phyloP scores from a whole-genome alignment of 2,888 invertebrate genomes.

The Tryphoninae sp. region DNA sequence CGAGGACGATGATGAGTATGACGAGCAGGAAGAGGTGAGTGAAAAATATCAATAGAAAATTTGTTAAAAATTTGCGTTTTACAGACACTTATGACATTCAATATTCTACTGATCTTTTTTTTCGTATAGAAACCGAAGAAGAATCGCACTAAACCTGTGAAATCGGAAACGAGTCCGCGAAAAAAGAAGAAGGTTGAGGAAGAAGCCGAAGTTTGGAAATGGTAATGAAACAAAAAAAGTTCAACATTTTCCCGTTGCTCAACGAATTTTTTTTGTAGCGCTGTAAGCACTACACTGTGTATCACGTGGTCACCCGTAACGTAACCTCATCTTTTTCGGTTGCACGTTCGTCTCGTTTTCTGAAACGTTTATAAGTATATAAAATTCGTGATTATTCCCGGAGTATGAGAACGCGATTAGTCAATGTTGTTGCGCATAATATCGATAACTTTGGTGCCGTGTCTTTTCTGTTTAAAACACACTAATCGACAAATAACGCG shows the following conservation, averaged over 20 bases:
- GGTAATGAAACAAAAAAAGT: constrained; percentile 84
- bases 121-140: constrained; percentile 72
- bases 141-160: constrained; percentile 73
- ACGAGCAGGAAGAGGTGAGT: constrained; percentile 75
- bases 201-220: constrained; percentile 94
- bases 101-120: not conserved
- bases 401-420: constrained; percentile 34
- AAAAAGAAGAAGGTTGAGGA: constrained; percentile 91
- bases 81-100: constrained; percentile 1
- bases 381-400: not conserved
- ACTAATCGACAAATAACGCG: not conserved
- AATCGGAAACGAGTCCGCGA: constrained; percentile 82
- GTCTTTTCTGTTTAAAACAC: not conserved
- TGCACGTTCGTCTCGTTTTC: not conserved
- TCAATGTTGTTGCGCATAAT: constrained; percentile 15
- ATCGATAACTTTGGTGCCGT: constrained; percentile 27
- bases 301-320: constrained; percentile 55
- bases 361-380: constrained; percentile 1
- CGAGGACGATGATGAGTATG: constrained; percentile 73
- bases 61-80: too few species aligned
- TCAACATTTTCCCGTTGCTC: not conserved
- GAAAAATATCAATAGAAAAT: not conserved
- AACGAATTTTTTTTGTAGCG: constrained; percentile 16
- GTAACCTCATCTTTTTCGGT: constrained; percentile 58
- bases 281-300: constrained; percentile 17